A percentile compares a stretch with the other conserved stretches of the same genome.
Conservation (phyloP, 2,797 vertebrate genomes). For the Ciconia nigra region DNA sequence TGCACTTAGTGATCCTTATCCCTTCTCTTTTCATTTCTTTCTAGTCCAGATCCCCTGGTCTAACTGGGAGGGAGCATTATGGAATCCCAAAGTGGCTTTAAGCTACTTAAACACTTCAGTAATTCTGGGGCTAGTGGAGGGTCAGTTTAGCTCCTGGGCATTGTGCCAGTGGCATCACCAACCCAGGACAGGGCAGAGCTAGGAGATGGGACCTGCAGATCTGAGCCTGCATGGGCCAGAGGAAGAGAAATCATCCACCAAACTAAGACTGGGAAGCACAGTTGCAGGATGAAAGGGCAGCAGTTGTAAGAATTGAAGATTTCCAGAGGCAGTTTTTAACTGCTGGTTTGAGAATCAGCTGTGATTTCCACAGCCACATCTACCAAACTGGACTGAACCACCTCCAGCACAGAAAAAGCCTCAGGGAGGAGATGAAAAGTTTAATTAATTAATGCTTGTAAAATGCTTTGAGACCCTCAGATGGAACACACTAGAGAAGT, state of each 20-base stretch:
- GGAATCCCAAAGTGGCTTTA: neutral
- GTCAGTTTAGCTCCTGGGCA: neutral
- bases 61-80: neutral
- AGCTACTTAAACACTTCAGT: neutral
- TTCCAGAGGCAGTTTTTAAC: neutral
- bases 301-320: neutral
- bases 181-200: neutral
- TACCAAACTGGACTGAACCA: conserved; percentile 55
- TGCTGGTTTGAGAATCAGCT: neutral
- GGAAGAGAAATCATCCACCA: neutral
- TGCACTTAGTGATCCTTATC: neutral
- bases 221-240: neutral
- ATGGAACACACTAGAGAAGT: conserved; percentile 48
- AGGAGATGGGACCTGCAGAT: neutral
- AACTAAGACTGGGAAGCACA: neutral
- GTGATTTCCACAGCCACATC: conserved; percentile 25
- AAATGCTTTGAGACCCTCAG: conserved; percentile 60
- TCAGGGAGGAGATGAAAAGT: conserved; percentile 21
- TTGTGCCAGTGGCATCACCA: neutral
- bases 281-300: neutral
- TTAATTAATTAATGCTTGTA: conserved; percentile 55
- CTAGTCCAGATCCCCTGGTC: neutral
- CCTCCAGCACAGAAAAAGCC: conserved; percentile 36
- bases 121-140: neutral
- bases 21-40: conserved; percentile 1